Evolutionary conservation across 2,888 invertebrate species (phyloP).

Genomic region (Oxystoma pomonae): DNA sequence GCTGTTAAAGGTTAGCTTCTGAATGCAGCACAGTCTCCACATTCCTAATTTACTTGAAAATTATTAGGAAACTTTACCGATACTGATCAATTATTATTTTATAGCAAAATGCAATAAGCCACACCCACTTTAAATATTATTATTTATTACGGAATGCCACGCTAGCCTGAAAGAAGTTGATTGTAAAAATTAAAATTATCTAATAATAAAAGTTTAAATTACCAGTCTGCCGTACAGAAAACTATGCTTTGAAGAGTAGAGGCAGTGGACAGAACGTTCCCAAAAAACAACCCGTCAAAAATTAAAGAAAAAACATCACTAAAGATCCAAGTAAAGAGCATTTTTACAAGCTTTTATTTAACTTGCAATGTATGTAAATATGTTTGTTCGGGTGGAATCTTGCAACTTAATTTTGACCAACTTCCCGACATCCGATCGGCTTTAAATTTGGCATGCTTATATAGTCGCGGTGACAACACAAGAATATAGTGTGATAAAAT

Average conservation of each 20-base stretch:
- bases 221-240: not conserved
- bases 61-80: constrained; percentile 21
- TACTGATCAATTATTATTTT: constrained; percentile 25
- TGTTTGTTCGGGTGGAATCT: too few species aligned
- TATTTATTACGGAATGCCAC: constrained; percentile 18
- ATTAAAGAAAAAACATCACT: too few species aligned
- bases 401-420: too few species aligned
- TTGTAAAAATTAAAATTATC: constrained; percentile 1
- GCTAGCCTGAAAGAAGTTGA: not conserved
- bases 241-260: not conserved
- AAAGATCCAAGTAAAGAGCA: too few species aligned
- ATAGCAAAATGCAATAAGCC: constrained; percentile 17
- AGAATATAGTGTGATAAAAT: too few species aligned
- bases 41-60: not conserved
- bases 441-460: too few species aligned
- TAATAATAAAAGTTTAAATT: constrained; percentile 3
- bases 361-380: too few species aligned
- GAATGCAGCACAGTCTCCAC: not conserved
- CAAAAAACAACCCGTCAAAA: too few species aligned
- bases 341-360: too few species aligned
- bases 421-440: too few species aligned
- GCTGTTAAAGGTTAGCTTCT: not conserved
- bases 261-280: too few species aligned
- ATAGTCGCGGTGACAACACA: too few species aligned
- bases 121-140: constrained; percentile 9